These are phyloP conservation scores for Leontopithecus rosalia DNA, from an alignment of 2,797 vertebrate genomes.

Conservation along the genomic window DNA sequence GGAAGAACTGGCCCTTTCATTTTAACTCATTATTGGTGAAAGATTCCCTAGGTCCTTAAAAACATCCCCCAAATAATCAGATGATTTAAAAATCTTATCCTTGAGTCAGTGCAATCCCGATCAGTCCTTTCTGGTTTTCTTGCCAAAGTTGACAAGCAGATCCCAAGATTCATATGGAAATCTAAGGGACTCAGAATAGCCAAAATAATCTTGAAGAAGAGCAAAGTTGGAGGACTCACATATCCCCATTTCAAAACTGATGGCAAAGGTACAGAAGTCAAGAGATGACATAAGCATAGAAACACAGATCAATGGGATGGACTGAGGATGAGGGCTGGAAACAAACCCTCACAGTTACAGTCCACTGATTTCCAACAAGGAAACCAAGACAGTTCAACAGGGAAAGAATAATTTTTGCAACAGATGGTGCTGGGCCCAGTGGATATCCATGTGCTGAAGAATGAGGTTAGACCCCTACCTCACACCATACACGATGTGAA, in stretches of 20 bases:
- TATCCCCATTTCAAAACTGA: neutral
- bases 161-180: neutral
- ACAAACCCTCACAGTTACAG: neutral
- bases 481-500: neutral
- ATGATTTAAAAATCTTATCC: neutral
- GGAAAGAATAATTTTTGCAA: neutral
- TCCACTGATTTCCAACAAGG: neutral
- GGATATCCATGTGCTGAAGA: rapidly evolving
- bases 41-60: neutral
- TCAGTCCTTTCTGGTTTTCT: neutral
- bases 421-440: neutral
- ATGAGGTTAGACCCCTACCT: neutral
- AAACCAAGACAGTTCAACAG: no score
- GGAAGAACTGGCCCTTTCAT: neutral
- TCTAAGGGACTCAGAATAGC: neutral
- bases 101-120: neutral
- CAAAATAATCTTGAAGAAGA: neutral
- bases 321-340: neutral
- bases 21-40: neutral
- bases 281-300: neutral
- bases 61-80: neutral
- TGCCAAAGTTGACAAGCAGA: neutral
- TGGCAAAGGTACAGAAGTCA: no score
- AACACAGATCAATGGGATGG: neutral
- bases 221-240: neutral